phyloP scores from a whole-genome alignment of 2,113 vertebrate genomes.

The Tachysurus vachellii region DNA sequence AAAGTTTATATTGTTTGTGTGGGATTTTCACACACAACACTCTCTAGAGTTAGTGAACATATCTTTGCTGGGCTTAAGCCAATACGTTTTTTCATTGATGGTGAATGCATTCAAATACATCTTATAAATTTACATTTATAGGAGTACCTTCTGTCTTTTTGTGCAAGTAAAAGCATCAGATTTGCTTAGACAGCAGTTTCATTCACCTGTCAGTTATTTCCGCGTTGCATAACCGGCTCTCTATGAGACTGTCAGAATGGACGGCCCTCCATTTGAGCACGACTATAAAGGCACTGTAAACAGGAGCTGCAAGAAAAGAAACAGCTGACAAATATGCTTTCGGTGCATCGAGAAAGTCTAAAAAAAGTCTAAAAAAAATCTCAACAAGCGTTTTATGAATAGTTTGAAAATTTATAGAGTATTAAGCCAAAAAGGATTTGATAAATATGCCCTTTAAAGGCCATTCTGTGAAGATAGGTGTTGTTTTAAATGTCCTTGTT shows the following conservation, averaged over 20 bases:
- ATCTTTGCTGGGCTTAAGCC: not conserved
- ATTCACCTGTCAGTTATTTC: constrained; percentile 18
- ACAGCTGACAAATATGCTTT: not conserved
- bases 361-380: no score
- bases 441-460: not conserved
- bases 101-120: not conserved
- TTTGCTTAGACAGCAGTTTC: constrained; percentile 19
- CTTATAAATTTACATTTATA: not conserved
- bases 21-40: not conserved
- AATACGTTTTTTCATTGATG: not conserved
- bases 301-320: not conserved
- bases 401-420: not conserved
- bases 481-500: not conserved
- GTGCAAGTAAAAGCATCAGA: not conserved
- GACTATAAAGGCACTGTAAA: not conserved
- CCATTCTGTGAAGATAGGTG: not conserved
- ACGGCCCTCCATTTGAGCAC: not conserved
- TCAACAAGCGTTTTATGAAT: not conserved
- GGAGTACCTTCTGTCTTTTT: not conserved
- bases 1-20: not conserved
- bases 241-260: constrained; percentile 14
- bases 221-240: not conserved
- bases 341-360: not conserved
- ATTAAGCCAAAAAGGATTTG: not conserved
- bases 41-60: not conserved